Base-by-base conservation (phyloP, 2,113 vertebrate genomes). In the Morone chrysops region DNA sequence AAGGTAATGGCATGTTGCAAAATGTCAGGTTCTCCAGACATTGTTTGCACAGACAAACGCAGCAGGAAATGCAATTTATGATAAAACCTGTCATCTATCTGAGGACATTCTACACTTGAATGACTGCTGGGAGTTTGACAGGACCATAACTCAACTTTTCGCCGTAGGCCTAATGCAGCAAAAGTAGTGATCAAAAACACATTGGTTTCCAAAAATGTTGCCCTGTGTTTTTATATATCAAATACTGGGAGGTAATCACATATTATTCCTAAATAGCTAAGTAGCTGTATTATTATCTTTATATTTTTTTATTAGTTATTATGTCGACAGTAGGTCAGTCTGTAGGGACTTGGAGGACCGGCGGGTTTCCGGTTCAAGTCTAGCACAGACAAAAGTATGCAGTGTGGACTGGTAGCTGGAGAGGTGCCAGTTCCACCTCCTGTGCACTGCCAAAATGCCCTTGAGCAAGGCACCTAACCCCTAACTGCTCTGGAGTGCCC, bases 101-200 rank as follows among this genome's bases (percentile, higher is more conserved):
- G 25, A 85, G 56, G 43, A 69, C 18, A 53, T 65, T 85, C 59
- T 66, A 72, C 71, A 74, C 77, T 53, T 45, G 57, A 70, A 47
- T 66, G 70, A 80, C 38, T 72, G 62, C 51, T 67, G 69, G 11
- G 63, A 75, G 50, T 82, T 48, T 86, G 84, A 91, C 74, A 80
- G 60, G 16, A 67, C 36, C 66, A 80, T 17, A 80, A 87, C 75
- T 51, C 0, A 54, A 65, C 9, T 38, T 57, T 40, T 43, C 4
- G 13, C 62, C 25, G 50, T 2, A 2, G 11, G 48, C 61, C 53
- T 70, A 47, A 67, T 41, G 54, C 10, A 41, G 50, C 56, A 70
- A 66, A 56, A 40, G 43, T 53, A 73, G 41, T 17, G 54, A 75
- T 62, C 31, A 48, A 62, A 57, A 65, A 14, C 25, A 61, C 31